A percentile compares a stretch with the other conserved stretches of the same genome.
Evolutionary conservation across 2,797 vertebrate species (phyloP).

Genomic region (Pristis pectinata): DNA sequence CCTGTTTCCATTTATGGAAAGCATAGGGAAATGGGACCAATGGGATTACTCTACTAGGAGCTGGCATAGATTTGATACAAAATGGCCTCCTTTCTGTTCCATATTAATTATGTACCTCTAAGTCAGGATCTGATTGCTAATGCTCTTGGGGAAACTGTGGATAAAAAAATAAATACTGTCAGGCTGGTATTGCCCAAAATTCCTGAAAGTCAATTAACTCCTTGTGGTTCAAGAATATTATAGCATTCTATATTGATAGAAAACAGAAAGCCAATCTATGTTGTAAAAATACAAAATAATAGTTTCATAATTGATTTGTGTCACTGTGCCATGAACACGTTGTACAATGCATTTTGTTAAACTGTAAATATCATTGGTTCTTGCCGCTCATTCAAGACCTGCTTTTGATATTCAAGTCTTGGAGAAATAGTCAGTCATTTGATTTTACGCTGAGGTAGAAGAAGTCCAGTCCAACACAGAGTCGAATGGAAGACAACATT

Average conservation of each 20-base stretch:
- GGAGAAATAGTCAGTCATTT: background rate
- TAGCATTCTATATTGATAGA: background rate
- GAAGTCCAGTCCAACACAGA: background rate
- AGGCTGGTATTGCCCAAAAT: background rate
- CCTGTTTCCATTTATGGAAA: too few relatives aligned
- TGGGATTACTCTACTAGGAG: too few relatives aligned
- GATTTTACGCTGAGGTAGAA: background rate
- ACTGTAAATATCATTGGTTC: background rate
- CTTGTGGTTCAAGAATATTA: background rate
- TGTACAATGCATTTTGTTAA: background rate
- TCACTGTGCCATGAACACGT: background rate
- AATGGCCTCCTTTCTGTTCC: too few relatives aligned
- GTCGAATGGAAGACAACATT: background rate
- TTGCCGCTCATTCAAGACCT: background rate
- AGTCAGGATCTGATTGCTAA: background rate
- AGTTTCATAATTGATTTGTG: background rate
- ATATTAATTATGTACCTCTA: too few relatives aligned
- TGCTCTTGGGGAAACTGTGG: background rate
- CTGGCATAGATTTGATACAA: too few relatives aligned
- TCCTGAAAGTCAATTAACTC: background rate
- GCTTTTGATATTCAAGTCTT: background rate
- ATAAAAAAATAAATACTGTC: background rate
- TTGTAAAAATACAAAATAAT: background rate
- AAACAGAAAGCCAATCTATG: background rate
- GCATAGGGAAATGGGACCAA: too few relatives aligned